Conservation (phyloP, 2,888 invertebrate species). For the Aspidapion aeneum region DNA sequence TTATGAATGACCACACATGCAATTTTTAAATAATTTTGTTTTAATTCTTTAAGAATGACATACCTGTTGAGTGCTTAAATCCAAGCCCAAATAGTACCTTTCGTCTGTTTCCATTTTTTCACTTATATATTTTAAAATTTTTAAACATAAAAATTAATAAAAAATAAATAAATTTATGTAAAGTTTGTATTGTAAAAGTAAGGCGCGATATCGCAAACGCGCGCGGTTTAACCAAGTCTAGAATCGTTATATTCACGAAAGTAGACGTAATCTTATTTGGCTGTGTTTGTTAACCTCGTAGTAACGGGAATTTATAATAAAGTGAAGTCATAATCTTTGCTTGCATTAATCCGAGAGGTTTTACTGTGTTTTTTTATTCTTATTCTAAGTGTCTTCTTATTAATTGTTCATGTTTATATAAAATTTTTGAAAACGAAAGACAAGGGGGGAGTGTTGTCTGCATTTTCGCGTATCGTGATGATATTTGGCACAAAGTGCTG, state of each 20-base stretch:
- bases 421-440: too few species aligned
- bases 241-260: not conserved
- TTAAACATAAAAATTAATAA: not conserved
- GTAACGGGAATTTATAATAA: not conserved
- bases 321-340: not conserved
- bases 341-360: too few species aligned
- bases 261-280: not conserved
- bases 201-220: not conserved
- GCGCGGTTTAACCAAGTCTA: not conserved
- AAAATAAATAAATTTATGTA: too few species aligned
- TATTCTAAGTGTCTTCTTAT: too few species aligned
- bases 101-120: slow-evolving; percentile 16
- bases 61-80: slow-evolving; percentile 87
- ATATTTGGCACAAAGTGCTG: too few species aligned
- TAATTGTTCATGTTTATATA: too few species aligned
- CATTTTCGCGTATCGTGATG: too few species aligned
- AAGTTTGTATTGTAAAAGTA: too few species aligned
- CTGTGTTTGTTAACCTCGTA: not conserved
- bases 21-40: not conserved
- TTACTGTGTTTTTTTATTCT: too few species aligned
- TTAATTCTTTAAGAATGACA: slow-evolving; percentile 3
- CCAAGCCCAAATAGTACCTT: slow-evolving; percentile 72
- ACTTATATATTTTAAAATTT: not conserved
- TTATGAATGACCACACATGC: not conserved
- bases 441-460: too few species aligned